These are phyloP conservation scores for Luperina testacea DNA, from an alignment of 2,888 invertebrate genomes.

Conservation along the genomic window DNA sequence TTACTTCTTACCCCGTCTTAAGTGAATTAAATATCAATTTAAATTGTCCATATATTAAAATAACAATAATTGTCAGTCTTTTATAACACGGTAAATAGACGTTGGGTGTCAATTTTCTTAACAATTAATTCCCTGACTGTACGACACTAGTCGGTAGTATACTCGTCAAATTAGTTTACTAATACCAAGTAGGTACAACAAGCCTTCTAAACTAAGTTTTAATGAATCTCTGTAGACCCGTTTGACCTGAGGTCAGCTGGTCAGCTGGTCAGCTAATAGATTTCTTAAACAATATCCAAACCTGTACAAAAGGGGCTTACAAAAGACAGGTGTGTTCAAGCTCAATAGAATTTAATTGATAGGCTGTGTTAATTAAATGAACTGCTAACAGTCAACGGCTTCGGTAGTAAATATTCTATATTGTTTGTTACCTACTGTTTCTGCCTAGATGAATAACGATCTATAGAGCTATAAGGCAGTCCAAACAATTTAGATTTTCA, in stretches of 20 bases:
- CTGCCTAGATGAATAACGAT: constrained; percentile 28
- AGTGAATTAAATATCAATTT: neutral
- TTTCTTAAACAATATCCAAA: constrained; percentile 53
- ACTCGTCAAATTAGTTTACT: constrained; percentile 40
- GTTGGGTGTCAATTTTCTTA: neutral
- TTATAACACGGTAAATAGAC: neutral
- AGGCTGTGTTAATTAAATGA: constrained; percentile 38
- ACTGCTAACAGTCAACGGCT: constrained; percentile 43
- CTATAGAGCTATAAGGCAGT: neutral
- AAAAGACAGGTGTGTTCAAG: constrained; percentile 54
- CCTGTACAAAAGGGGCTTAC: constrained; percentile 29
- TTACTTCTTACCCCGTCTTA: neutral
- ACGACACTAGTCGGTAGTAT: neutral
- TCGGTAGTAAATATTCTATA: constrained; percentile 44
- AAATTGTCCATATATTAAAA: neutral
- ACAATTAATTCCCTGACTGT: neutral
- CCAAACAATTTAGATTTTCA: neutral
- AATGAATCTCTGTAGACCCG: constrained; percentile 41
- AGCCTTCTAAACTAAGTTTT: constrained; percentile 52
- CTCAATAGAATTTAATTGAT: constrained; percentile 53
- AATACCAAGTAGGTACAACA: constrained; percentile 16
- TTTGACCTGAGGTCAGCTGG: constrained; percentile 50
- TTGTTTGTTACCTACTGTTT: constrained; percentile 27
- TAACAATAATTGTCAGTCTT: neutral
- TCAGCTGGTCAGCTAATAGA: constrained; percentile 49